Percentiles rank a stretch among this genome's conserved stretches.
These are phyloP conservation scores for Tetramorium simillimum DNA, from an alignment of 1,140 invertebrate genomes.

Conservation along the genomic window DNA sequence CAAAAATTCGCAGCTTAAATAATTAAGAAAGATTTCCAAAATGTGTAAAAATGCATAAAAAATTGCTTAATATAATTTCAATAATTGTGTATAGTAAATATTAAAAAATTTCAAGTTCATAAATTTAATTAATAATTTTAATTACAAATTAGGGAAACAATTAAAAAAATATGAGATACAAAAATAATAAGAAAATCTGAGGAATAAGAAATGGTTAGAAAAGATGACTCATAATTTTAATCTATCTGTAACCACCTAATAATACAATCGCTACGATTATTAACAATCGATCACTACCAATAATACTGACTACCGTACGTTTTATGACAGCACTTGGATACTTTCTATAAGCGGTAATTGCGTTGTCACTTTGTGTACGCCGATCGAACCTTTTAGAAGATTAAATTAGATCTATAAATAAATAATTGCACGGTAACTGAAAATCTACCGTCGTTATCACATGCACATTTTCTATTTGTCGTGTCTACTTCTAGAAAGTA, in stretches of 20 bases:
- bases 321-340: slow-evolving; percentile 38
- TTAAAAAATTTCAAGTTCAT: slow-evolving; percentile 4
- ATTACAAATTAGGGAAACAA: not conserved
- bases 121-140: slow-evolving; percentile 43
- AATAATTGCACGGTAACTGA: not conserved
- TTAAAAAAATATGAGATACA: not conserved
- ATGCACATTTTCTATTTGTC: slow-evolving; percentile 5
- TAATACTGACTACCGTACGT: not conserved
- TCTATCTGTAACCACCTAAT: not conserved
- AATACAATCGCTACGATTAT: slow-evolving; percentile 11
- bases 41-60: not conserved
- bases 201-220: not conserved
- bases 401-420: not conserved
- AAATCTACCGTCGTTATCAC: slow-evolving; percentile 5
- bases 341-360: slow-evolving; percentile 26
- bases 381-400: not conserved
- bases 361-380: not conserved
- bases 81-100: slow-evolving; percentile 1
- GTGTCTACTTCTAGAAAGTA: slow-evolving; percentile 15
- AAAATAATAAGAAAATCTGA: not conserved
- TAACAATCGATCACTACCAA: not conserved
- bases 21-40: not conserved
- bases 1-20: not conserved
- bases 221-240: not conserved
- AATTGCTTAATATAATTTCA: not conserved